A percentile compares a stretch with the other conserved stretches of the same genome.
These are phyloP conservation scores for Euglossa dilemma DNA, from an alignment of 1,140 invertebrate genomes.

Conservation along the genomic window DNA sequence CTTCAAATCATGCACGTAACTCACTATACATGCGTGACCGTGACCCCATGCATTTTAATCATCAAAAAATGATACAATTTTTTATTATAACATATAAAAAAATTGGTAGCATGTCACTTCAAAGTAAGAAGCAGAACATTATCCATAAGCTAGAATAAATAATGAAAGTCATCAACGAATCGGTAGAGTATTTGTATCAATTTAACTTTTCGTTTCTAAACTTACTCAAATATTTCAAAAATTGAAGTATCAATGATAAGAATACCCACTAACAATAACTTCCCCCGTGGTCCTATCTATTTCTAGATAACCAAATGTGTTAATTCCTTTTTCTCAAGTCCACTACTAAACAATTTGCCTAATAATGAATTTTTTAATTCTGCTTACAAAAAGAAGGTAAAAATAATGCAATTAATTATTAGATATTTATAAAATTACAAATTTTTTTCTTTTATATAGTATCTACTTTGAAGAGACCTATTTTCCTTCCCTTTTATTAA, in stretches of 20 bases:
- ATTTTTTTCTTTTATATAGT: background rate
- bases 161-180: background rate
- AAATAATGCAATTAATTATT: background rate
- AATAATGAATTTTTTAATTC: background rate
- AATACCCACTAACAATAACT: background rate
- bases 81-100: background rate
- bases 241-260: background rate
- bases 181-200: background rate
- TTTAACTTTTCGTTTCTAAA: background rate
- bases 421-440: background rate
- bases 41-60: slow-evolving; percentile 42
- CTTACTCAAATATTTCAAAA: background rate
- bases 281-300: background rate
- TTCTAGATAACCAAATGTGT: slow-evolving; percentile 1
- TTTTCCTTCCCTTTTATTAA: background rate
- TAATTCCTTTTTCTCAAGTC: background rate
- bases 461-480: background rate
- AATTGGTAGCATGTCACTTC: background rate
- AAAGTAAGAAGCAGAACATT: background rate
- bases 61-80: background rate
- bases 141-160: background rate
- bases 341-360: too few relatives aligned
- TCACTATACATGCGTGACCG: slow-evolving; percentile 23
- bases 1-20: slow-evolving; percentile 21
- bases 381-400: background rate